phyloP scores from a whole-genome alignment of 2,113 vertebrate genomes.

The Chlorodrepanis virens region DNA sequence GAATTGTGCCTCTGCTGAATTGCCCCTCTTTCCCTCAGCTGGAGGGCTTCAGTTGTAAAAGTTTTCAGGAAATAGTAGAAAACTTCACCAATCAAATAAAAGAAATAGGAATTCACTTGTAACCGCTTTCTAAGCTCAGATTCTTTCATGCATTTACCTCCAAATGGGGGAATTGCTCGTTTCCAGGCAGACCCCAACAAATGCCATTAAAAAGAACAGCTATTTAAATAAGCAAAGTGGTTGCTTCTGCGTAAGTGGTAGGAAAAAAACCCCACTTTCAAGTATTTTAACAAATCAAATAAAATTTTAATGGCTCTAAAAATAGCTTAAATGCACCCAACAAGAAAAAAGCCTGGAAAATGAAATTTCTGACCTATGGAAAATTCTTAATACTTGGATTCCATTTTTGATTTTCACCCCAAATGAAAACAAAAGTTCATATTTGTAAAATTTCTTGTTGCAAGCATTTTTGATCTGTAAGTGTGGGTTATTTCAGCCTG shows the following conservation, averaged over 20 bases:
- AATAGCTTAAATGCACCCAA: neutral
- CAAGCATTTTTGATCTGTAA: neutral
- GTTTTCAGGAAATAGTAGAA: neutral
- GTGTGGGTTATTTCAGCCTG: neutral
- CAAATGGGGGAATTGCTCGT: neutral
- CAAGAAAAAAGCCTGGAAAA: neutral
- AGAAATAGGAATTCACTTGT: neutral
- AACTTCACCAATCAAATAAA: neutral
- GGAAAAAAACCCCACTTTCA: neutral
- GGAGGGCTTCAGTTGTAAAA: neutral
- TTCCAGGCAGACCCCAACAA: neutral
- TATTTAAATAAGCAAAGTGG: neutral
- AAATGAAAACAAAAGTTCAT: neutral
- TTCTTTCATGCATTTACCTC: neutral
- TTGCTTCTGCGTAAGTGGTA: neutral
- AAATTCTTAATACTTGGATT: neutral
- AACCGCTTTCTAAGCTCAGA: neutral
- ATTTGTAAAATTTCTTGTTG: neutral
- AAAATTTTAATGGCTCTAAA: neutral
- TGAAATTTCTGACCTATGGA: neutral
- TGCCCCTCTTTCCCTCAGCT: neutral
- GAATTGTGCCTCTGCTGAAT: neutral
- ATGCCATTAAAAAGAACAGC: neutral
- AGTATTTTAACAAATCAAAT: neutral
- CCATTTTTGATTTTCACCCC: neutral